A percentile compares a stretch with the other conserved stretches of the same genome.
Conservation (phyloP, 2,113 vertebrate species). For the Limnothrissa miodon region DNA sequence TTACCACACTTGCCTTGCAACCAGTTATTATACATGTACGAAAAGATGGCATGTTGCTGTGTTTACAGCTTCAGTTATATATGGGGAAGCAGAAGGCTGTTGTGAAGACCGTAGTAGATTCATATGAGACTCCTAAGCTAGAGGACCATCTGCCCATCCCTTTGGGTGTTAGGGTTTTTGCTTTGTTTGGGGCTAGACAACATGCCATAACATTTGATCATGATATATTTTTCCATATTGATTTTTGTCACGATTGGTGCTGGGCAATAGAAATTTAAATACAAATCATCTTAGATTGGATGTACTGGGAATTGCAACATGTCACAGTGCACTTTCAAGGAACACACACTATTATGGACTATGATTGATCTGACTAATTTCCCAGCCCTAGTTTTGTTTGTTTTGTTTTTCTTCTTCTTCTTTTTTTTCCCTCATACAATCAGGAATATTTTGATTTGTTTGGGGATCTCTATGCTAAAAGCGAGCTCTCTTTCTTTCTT, state of each 20-base stretch:
- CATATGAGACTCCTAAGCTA: background rate
- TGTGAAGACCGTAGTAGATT: background rate
- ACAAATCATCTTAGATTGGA: too few relatives aligned
- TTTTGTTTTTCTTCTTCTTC: background rate
- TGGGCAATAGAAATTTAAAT: too few relatives aligned
- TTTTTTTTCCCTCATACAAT: background rate
- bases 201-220: too few relatives aligned
- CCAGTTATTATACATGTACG: background rate
- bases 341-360: too few relatives aligned
- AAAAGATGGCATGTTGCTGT: background rate
- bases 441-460: background rate
- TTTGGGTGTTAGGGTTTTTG: too few relatives aligned
- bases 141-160: background rate
- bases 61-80: background rate
- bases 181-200: too few relatives aligned
- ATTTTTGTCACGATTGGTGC: too few relatives aligned
- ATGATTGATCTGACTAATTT: too few relatives aligned
- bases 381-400: too few relatives aligned
- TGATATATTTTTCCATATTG: too few relatives aligned
- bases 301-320: too few relatives aligned
- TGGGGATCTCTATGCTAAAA: background rate
- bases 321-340: too few relatives aligned
- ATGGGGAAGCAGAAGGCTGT: background rate
- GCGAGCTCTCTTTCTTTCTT: background rate
- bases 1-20: background rate